phyloP scores from a whole-genome alignment of 2,888 invertebrate species.

The Diachrysia chrysitis region DNA sequence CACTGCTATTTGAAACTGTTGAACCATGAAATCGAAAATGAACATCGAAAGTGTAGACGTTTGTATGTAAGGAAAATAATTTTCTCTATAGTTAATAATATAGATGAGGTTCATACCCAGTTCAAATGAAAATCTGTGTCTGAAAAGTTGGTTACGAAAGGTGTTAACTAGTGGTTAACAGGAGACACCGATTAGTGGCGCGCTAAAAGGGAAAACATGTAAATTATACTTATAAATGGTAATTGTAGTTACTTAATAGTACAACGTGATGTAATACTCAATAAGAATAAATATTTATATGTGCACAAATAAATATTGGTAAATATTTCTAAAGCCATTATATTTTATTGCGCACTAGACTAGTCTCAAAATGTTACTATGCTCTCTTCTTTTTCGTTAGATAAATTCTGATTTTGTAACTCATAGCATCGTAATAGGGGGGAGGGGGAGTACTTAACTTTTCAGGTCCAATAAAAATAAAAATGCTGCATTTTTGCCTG shows the following conservation, averaged over 20 bases:
- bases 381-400: no score
- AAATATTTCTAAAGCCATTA: neutral
- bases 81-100: neutral
- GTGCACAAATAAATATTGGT: neutral
- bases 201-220: conserved; percentile 88
- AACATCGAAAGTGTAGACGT: no score
- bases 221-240: conserved; percentile 72
- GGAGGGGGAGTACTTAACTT: no score
- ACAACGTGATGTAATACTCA: conserved; percentile 43
- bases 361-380: no score
- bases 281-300: neutral
- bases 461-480: no score
- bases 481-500: no score
- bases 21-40: no score
- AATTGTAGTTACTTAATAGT: conserved; percentile 70
- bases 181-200: conserved; percentile 74
- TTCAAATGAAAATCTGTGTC: conserved; percentile 48
- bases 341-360: no score
- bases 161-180: conserved; percentile 71
- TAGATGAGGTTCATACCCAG: conserved; percentile 13
- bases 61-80: no score
- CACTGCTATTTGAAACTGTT: no score
- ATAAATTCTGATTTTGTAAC: no score
- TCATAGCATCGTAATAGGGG: no score
- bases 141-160: conserved; percentile 67